phyloP scores from a whole-genome alignment of 2,113 vertebrate species.

The Myocastor coypus region DNA sequence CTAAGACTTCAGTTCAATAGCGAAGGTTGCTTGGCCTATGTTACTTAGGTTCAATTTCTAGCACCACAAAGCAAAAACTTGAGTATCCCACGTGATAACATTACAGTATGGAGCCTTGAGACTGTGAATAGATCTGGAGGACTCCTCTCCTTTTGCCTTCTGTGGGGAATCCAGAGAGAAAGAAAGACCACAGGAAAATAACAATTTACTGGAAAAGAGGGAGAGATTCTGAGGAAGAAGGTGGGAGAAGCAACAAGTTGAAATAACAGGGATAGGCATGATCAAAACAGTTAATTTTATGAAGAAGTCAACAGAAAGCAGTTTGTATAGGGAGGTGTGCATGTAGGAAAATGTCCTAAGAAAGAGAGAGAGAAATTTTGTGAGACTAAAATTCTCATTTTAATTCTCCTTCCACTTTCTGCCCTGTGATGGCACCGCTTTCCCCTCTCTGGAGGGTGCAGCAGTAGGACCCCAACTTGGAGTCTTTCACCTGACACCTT shows the following conservation, averaged over 20 bases:
- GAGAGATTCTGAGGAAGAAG: neutral
- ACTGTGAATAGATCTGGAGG: neutral
- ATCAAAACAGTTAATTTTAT: neutral
- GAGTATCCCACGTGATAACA: neutral
- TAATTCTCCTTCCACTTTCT: neutral
- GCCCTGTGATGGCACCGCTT: neutral
- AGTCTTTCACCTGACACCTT: neutral
- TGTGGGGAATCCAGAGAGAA: neutral
- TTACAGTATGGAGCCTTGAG: neutral
- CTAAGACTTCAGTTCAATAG: neutral
- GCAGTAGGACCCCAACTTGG: neutral
- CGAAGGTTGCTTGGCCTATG: neutral
- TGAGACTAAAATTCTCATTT: neutral
- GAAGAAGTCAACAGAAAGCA: neutral
- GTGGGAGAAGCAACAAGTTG: neutral
- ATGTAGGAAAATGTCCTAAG: neutral
- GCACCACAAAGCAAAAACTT: neutral
- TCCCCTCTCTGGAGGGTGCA: neutral
- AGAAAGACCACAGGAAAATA: neutral
- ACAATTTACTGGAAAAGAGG: neutral
- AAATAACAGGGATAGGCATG: neutral
- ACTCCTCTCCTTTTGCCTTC: neutral
- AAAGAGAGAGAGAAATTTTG: neutral
- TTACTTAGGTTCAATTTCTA: neutral
- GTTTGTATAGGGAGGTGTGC: neutral